Evolutionary conservation across 92 coral and sea anemone genomes (phyloP).

Genomic region (Zoanthus solanderi): DNA sequence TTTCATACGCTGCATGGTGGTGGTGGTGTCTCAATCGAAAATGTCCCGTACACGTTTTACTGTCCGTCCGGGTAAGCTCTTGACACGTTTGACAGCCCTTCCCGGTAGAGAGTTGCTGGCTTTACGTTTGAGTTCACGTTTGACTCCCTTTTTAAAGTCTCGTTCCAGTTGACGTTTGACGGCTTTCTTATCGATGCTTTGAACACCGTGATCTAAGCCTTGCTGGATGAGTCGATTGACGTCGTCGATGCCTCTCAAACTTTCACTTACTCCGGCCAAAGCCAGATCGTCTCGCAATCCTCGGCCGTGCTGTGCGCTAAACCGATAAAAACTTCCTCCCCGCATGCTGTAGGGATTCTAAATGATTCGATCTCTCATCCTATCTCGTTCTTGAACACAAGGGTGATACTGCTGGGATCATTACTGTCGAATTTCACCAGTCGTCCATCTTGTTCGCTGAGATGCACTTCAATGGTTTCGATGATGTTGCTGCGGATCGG

Average conservation of each 20-base stretch:
- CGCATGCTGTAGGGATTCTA: neutral
- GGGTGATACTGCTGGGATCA: no score
- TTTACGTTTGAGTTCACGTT: constrained; percentile 17
- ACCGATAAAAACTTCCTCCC: constrained; percentile 1
- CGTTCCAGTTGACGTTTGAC: neutral
- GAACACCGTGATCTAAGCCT: neutral
- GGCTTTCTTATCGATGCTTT: neutral
- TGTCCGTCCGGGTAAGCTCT: neutral
- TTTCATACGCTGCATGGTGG: neutral
- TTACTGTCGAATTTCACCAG: no score
- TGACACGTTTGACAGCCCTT: neutral
- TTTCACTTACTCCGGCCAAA: neutral
- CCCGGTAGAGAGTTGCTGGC: constrained; percentile 5
- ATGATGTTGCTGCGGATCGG: no score
- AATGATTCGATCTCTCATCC: no score
- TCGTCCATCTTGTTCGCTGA: no score
- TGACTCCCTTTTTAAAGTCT: constrained; percentile 35
- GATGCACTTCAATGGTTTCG: no score
- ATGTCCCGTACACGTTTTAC: neutral
- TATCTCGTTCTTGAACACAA: no score
- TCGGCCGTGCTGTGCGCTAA: neutral
- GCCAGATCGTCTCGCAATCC: constrained; percentile 2
- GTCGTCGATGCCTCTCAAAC: constrained; percentile 18
- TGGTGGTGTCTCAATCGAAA: neutral
- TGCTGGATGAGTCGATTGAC: constrained; percentile 4